Evolutionary conservation across 2,888 invertebrate species (phyloP).

Genomic region (Ephialtes manifestator): DNA sequence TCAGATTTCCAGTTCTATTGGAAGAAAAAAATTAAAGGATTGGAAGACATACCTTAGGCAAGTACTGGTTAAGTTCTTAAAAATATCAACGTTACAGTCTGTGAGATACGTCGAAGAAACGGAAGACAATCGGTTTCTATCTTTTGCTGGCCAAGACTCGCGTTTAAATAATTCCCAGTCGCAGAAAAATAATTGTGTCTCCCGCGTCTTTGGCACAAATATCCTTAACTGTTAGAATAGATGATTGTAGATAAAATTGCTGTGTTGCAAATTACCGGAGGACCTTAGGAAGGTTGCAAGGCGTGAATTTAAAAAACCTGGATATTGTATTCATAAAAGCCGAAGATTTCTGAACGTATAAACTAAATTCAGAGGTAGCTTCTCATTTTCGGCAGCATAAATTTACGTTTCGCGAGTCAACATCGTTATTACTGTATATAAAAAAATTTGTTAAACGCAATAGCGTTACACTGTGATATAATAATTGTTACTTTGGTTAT

Average conservation of each 20-base stretch:
- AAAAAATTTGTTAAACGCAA: conserved; percentile 53
- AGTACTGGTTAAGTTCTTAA: too few species aligned
- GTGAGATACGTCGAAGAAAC: too few species aligned
- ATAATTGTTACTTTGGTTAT: conserved; percentile 67
- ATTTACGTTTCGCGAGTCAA: conserved; percentile 28
- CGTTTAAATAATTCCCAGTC: background rate
- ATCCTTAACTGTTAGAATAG: background rate
- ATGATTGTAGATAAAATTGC: background rate
- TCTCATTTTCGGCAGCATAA: conserved; percentile 39
- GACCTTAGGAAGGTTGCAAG: background rate
- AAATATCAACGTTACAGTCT: too few species aligned
- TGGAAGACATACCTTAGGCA: too few species aligned
- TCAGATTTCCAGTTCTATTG: too few species aligned
- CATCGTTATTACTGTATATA: conserved; percentile 39
- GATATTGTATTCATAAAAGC: conserved; percentile 6
- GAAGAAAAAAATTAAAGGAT: too few species aligned
- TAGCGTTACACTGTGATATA: conserved; percentile 38
- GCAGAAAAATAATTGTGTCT: background rate
- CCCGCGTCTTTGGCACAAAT: too few species aligned
- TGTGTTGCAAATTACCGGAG: background rate
- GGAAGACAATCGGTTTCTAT: too few species aligned
- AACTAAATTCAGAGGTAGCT: conserved; percentile 50
- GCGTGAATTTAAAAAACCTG: conserved; percentile 2
- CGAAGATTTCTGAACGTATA: background rate
- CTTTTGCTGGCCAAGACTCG: too few species aligned